A percentile compares a stretch with the other conserved stretches of the same genome.
These are phyloP conservation scores for Vanessa atalanta DNA, from an alignment of 1,140 invertebrate species.

Conservation along the genomic window DNA sequence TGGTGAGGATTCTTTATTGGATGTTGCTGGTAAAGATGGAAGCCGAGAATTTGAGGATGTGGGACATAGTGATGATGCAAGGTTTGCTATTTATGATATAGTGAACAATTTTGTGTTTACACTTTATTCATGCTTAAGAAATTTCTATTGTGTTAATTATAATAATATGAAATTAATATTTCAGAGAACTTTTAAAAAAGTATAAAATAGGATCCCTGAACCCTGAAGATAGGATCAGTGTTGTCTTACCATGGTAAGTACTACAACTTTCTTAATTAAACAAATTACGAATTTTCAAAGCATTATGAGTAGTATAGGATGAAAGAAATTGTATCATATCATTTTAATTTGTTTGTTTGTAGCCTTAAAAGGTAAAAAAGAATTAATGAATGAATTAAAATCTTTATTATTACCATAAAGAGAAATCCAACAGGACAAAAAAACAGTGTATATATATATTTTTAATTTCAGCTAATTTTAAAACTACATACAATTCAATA, in stretches of 20 bases:
- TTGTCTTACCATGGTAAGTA: conserved; percentile 16
- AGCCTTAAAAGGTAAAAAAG: too few relatives aligned
- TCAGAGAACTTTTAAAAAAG: conserved; percentile 90
- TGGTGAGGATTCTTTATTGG: conserved; percentile 89
- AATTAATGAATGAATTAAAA: too few relatives aligned
- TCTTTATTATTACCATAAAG: too few relatives aligned
- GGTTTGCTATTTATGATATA: conserved; percentile 65
- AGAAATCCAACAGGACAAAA: too few relatives aligned
- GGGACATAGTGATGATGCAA: conserved; percentile 91
- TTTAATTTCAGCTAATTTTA: too few relatives aligned
- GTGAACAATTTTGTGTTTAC: neutral
- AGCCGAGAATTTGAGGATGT: conserved; percentile 93
- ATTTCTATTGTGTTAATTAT: neutral
- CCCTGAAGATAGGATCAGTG: conserved; percentile 44
- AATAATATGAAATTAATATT: conserved; percentile 40
- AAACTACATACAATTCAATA: too few relatives aligned
- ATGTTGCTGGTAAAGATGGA: conserved; percentile 88
- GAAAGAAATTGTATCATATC: too few relatives aligned
- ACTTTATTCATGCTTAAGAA: neutral
- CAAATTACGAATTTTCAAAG: neutral
- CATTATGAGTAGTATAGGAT: too few relatives aligned
- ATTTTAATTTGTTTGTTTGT: too few relatives aligned
- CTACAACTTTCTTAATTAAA: conserved; percentile 4
- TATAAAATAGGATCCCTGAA: conserved; percentile 91
- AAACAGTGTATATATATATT: too few relatives aligned